Evolutionary conservation across 2,113 vertebrate genomes (phyloP).

Genomic region (Poicephalus gulielmi): DNA sequence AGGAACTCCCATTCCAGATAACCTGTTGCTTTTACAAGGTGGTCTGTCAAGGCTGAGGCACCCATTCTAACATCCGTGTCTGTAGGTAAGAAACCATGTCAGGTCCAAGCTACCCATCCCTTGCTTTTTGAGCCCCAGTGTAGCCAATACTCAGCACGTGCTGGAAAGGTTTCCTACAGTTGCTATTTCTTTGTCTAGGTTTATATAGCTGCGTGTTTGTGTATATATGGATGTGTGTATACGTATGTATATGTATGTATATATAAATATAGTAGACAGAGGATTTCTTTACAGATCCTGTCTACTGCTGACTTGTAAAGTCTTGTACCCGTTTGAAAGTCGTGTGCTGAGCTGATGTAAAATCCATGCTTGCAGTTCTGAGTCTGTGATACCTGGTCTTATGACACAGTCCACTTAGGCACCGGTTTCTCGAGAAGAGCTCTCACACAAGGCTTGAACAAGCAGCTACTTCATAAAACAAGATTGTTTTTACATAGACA

Average conservation of each 20-base stretch:
- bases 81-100: neutral
- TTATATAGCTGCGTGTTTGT: neutral
- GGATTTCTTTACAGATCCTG: neutral
- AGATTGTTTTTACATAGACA: neutral
- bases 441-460: neutral
- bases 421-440: neutral
- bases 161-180: neutral
- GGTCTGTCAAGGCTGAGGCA: neutral
- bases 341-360: neutral
- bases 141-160: neutral
- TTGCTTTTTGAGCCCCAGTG: rapidly evolving
- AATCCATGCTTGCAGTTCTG: rapidly evolving
- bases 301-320: rapidly evolving
- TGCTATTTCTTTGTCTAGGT: neutral
- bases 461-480: neutral
- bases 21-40: neutral
- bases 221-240: neutral
- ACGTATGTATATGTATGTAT: neutral
- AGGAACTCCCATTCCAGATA: neutral
- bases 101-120: neutral
- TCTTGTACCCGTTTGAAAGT: rapidly evolving
- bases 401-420: neutral
- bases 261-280: neutral
- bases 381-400: neutral
- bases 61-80: neutral